Base-by-base conservation (phyloP, 2,113 vertebrate genomes). In the Lates calcarifer region DNA sequence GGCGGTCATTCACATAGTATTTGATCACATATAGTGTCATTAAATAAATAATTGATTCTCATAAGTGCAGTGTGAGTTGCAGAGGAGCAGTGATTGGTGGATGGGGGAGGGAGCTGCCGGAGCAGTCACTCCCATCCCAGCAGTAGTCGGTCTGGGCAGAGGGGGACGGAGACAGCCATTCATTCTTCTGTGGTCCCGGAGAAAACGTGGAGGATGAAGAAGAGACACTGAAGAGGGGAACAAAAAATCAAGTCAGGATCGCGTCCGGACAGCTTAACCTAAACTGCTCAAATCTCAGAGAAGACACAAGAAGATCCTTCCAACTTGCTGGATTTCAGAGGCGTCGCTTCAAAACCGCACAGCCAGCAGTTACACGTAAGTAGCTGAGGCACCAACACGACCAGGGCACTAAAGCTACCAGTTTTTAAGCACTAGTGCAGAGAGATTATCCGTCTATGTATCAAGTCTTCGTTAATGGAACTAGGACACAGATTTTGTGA, bases 161-260 rank as follows among this genome's bases (percentile, higher is more conserved):
- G 39, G 47, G 64, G 69, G 74, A 75, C 55, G 70, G 69, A 80
- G 73, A 69, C 83, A 79, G 58, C 81, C 85, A 91, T 91, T 93
- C 93, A 93, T 91, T 93, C 87, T 81, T 85, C 90, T 78, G 84
- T 22, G 89, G 75, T 78, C 72, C 78, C 41, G 69, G 63, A 69
- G 78, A 72, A 87, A 90, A 91, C 91, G 90, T 91, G 90, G 87
- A 84, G 83, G 83, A 86, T 82, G 85, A 90, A 78, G 82, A 83
- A 28, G 66, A 84, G 39, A 70, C 57, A 11, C 26, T 82, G 66
- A 91, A 18, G 47, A 55, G 26, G 5, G 24, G 6, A 6, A 58
- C 17, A 47, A 28, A 43, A 20, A 33, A 10, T 12, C 1, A 24
- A 47, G 24, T 20, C 14, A 55, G 64, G 28, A 64, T 33, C 47